phyloP scores from a whole-genome alignment of 2,113 vertebrate species.

The Dipodomys spectabilis region DNA sequence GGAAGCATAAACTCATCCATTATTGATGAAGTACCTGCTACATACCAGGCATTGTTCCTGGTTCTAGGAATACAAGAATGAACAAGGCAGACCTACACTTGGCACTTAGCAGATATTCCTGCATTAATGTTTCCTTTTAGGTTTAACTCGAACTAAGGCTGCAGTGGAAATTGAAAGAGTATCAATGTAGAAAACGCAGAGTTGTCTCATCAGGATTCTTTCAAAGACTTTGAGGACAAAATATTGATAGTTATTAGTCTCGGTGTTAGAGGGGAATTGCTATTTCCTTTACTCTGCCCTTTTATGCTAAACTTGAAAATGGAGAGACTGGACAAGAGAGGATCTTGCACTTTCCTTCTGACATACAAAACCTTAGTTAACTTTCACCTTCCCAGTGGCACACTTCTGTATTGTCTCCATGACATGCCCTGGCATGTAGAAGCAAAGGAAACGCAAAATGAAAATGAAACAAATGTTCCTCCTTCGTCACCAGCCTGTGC shows the following conservation, averaged over 20 bases:
- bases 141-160: not conserved
- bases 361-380: not conserved
- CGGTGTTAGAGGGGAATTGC: not conserved
- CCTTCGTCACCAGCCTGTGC: conserved; percentile 45
- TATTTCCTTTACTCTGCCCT: too few species aligned
- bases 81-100: not conserved
- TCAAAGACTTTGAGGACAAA: not conserved
- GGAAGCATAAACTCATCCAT: not conserved
- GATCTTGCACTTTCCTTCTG: not conserved
- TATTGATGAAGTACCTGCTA: not conserved
- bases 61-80: not conserved
- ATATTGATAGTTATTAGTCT: not conserved
- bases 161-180: not conserved
- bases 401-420: conserved; percentile 18
- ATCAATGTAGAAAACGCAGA: not conserved
- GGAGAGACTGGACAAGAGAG: not conserved
- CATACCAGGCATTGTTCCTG: not conserved
- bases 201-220: not conserved
- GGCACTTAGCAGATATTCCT: not conserved
- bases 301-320: not conserved
- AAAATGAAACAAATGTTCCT: conserved; percentile 75
- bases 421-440: conserved; percentile 62
- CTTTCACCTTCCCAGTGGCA: conserved; percentile 57
- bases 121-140: not conserved
- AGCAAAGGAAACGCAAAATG: conserved; percentile 69